Evolutionary conservation across 92 coral and sea anemone genomes (phyloP).

Genomic region (Bergia puertoricense): DNA sequence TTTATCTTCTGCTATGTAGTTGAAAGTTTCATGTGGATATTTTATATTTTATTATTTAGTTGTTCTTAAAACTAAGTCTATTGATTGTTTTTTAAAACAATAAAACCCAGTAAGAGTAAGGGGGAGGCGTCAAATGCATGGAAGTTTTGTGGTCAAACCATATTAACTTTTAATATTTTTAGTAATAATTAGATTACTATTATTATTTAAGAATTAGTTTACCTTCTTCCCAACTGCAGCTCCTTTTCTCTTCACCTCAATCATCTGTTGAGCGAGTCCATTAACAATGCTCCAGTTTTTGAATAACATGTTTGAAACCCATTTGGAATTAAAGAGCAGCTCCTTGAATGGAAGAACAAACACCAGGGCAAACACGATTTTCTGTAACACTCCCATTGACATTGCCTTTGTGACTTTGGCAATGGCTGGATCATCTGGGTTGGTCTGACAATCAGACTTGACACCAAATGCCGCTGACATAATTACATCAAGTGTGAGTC

Average conservation of each 20-base stretch:
- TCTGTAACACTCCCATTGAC: conserved; percentile 4
- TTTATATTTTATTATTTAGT: too few relatives aligned
- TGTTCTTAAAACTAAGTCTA: too few relatives aligned
- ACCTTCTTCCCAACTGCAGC: conserved; percentile 10
- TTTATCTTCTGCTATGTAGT: too few relatives aligned
- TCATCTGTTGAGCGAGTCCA: conserved; percentile 17
- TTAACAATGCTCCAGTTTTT: not conserved
- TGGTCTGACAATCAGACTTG: conserved; percentile 30
- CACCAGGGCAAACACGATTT: conserved; percentile 12
- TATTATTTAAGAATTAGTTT: not conserved
- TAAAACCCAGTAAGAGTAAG: too few relatives aligned
- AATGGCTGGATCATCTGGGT: conserved; percentile 14
- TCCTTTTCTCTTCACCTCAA: conserved; percentile 31
- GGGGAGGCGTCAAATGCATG: not conserved
- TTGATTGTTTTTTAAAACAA: too few relatives aligned
- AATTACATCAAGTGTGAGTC: conserved; percentile 41
- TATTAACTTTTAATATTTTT: not conserved
- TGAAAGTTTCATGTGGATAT: too few relatives aligned
- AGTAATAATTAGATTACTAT: not conserved
- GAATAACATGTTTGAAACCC: conserved; percentile 20
- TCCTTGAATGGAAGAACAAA: conserved; percentile 22
- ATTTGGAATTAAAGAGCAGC: not conserved
- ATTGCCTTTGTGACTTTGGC: conserved; percentile 21
- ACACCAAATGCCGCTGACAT: conserved; percentile 42
- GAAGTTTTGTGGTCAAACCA: not conserved